A percentile compares a stretch with the other conserved stretches of the same genome.
These are phyloP conservation scores for Sciurus carolinensis DNA, from an alignment of 2,797 vertebrate genomes.

Conservation along the genomic window DNA sequence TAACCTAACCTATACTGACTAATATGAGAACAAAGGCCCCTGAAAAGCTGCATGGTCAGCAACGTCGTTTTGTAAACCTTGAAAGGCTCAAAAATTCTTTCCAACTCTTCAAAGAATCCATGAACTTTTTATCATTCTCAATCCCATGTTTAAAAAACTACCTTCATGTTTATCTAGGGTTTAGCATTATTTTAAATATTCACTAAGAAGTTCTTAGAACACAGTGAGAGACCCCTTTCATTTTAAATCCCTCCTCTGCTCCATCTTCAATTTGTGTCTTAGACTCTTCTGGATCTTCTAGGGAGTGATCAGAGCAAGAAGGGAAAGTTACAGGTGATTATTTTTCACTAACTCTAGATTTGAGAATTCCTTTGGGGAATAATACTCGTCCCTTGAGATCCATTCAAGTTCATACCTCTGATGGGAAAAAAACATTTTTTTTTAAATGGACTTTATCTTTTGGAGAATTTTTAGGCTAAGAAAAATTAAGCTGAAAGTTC, in stretches of 20 bases:
- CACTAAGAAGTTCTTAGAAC: neutral
- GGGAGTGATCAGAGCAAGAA: neutral
- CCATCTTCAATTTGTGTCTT: neutral
- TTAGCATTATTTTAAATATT: slow-evolving; percentile 2
- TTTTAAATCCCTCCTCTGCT: neutral
- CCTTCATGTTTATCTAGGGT: neutral
- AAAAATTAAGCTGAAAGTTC: neutral
- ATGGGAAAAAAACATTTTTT: neutral
- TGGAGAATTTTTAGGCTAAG: neutral
- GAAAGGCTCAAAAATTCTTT: neutral
- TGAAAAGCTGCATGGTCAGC: neutral
- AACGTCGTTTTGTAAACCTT: neutral
- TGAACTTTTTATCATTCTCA: neutral
- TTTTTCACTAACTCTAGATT: neutral
- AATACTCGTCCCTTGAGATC: neutral
- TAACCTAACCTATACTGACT: neutral
- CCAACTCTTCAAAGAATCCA: neutral
- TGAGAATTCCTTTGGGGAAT: neutral
- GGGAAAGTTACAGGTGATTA: neutral
- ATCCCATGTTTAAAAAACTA: slow-evolving; percentile 19
- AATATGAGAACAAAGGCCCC: neutral
- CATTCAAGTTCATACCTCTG: neutral
- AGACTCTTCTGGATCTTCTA: neutral
- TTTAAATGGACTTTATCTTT: neutral
- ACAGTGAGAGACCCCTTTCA: neutral